Conservation (phyloP, 2,888 invertebrate species). For the Conistra vaccinii region DNA sequence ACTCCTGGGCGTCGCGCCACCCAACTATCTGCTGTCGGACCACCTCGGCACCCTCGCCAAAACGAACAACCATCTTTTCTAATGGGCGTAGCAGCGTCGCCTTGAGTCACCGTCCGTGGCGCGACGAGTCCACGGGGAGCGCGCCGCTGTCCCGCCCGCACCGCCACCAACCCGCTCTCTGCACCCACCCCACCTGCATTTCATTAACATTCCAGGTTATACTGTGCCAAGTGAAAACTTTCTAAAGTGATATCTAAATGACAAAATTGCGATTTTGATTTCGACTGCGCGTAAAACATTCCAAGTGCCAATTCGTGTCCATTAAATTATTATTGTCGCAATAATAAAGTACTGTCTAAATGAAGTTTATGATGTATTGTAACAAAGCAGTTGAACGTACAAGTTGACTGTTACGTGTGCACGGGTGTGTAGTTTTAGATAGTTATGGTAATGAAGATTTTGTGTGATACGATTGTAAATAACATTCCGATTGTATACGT, state of each 20-base stretch:
- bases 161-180: slow-evolving; percentile 37
- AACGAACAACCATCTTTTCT: slow-evolving; percentile 92
- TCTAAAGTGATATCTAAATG: slow-evolving; percentile 64
- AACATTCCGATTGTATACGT: slow-evolving; percentile 85
- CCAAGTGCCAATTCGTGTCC: slow-evolving; percentile 87
- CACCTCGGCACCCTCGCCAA: slow-evolving; percentile 91
- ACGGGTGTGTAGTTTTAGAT: slow-evolving; percentile 74
- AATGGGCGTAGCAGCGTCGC: slow-evolving; percentile 83
- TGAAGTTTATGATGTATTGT: slow-evolving; percentile 76
- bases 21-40: slow-evolving; percentile 91
- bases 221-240: slow-evolving; percentile 66
- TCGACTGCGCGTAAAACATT: slow-evolving; percentile 70
- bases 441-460: slow-evolving; percentile 72
- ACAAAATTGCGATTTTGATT: slow-evolving; percentile 66
- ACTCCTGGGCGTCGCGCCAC: slow-evolving; percentile 90
- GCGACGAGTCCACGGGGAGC: slow-evolving; percentile 62
- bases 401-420: slow-evolving; percentile 66
- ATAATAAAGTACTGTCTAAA: slow-evolving; percentile 78
- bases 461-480: slow-evolving; percentile 85
- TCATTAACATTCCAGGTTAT: slow-evolving; percentile 60
- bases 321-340: slow-evolving; percentile 79
- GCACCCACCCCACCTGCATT: slow-evolving; percentile 47
- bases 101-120: slow-evolving; percentile 67
- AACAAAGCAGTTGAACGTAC: slow-evolving; percentile 68
- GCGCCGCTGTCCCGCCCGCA: slow-evolving; percentile 52